These are phyloP conservation scores for Centropus unirufus DNA, from an alignment of 2,113 vertebrate genomes.

Conservation along the genomic window DNA sequence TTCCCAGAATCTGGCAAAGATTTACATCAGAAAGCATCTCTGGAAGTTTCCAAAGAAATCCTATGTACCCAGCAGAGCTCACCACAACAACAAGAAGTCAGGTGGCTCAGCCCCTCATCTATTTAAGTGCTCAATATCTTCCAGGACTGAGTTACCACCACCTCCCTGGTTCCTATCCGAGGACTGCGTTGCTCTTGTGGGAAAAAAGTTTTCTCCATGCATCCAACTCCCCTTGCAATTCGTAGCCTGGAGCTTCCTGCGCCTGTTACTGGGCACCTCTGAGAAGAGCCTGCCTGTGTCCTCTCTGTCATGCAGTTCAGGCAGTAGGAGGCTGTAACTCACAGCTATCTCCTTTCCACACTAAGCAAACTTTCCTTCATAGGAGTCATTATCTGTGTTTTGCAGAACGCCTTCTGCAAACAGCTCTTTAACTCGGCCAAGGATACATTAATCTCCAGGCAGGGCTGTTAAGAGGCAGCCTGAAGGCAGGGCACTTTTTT, in stretches of 20 bases:
- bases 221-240: neutral
- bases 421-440: neutral
- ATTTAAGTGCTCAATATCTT: neutral
- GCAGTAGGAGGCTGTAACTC: neutral
- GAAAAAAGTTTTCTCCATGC: neutral
- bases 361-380: neutral
- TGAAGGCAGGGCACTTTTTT: neutral
- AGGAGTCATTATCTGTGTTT: neutral
- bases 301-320: neutral
- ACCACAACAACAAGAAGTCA: fast-evolving
- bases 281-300: neutral
- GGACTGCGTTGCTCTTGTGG: neutral
- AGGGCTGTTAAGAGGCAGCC: neutral
- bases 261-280: neutral
- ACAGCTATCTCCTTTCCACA: neutral
- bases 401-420: neutral
- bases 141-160: neutral
- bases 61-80: neutral
- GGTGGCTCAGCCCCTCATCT: neutral
- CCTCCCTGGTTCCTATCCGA: neutral
- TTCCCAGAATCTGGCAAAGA: neutral
- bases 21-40: neutral
- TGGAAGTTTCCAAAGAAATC: neutral
- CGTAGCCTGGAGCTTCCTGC: neutral
- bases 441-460: neutral